Base-by-base conservation (phyloP, 2,113 vertebrate species). In the Semnornis frantzii region DNA sequence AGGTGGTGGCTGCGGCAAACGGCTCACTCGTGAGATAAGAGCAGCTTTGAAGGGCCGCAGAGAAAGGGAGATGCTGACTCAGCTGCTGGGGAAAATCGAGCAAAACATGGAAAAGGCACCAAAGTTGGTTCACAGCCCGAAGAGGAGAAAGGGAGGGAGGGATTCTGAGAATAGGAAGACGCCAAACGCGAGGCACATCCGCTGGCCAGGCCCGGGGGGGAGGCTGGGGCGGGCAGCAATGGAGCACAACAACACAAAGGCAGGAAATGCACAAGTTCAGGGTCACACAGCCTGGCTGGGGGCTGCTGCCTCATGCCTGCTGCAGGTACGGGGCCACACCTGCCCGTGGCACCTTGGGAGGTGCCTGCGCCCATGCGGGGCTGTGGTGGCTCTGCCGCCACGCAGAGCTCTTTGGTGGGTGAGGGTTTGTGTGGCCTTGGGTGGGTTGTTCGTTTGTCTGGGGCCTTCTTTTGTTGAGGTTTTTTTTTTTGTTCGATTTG, bases 231-330 rank as follows among this genome's bases (percentile, higher is more conserved):
- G 63, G 71, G 92, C 92, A 94, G 95, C 94, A 96, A 94, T 95
- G 69, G 88, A 90, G 85, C 85, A 82, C 62, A 93, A 63, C 87
- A 85, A 46, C 84, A 96, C 92, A 96, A 96, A 96, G 94, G 95
- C 95, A 94, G 94, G 96, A 96, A 96, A 95, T 93, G 95, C 95
- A 94, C 20, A 85, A 86, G 91, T 90, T 95, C 94, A 90, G 83
- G 95, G 94, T 96, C 95, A 87, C 95, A 89, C 88, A 95, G 92
- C 2, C 0, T 5, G 34, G 15, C 33, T 34, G 59, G 1, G 62
- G 62, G 77, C 58, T 28, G 90, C 79, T 92, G 52, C 55, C 66
- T 44, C 6, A 0, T 15, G 27, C 27, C 27, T 30, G 55, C 55
- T 31, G 55, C 55, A 30, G 55, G 15, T 57, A 30, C 55, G 17